phyloP scores from a whole-genome alignment of 2,113 vertebrate genomes.

The Trematocara unimaculatum region DNA sequence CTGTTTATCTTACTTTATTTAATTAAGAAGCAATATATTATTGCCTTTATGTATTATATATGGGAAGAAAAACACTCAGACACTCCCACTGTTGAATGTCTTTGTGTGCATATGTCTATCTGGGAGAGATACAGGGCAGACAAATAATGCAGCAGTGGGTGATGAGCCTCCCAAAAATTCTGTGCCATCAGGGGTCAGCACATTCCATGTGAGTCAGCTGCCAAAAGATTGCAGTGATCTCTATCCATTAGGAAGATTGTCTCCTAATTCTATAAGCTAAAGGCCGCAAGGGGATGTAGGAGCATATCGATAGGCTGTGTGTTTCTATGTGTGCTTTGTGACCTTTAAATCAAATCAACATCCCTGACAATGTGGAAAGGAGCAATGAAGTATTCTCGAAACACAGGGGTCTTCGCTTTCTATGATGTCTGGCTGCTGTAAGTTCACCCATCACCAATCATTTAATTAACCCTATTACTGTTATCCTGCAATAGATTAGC shows the following conservation, averaged over 20 bases:
- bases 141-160: not conserved
- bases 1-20: not conserved
- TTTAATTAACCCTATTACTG: not conserved
- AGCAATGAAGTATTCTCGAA: constrained; percentile 6
- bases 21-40: not conserved
- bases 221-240: constrained; percentile 40
- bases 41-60: not conserved
- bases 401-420: not conserved
- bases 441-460: not conserved
- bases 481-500: not conserved
- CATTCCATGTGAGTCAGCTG: constrained; percentile 21
- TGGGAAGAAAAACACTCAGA: constrained; percentile 4
- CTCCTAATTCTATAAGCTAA: constrained; percentile 50
- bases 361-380: constrained; percentile 34
- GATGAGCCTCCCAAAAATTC: constrained; percentile 12
- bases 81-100: constrained; percentile 4
- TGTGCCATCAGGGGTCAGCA: constrained; percentile 34
- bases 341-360: constrained; percentile 63
- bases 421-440: not conserved
- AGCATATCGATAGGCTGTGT: constrained; percentile 11
- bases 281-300: not conserved
- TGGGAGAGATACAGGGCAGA: not conserved
- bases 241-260: constrained; percentile 55
- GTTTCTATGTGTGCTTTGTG: constrained; percentile 2
- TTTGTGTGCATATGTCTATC: not conserved